Percentiles rank a stretch among this genome's conserved stretches.
Conservation (phyloP, 2,888 invertebrate genomes). For the Drosophila acutilabella region DNA sequence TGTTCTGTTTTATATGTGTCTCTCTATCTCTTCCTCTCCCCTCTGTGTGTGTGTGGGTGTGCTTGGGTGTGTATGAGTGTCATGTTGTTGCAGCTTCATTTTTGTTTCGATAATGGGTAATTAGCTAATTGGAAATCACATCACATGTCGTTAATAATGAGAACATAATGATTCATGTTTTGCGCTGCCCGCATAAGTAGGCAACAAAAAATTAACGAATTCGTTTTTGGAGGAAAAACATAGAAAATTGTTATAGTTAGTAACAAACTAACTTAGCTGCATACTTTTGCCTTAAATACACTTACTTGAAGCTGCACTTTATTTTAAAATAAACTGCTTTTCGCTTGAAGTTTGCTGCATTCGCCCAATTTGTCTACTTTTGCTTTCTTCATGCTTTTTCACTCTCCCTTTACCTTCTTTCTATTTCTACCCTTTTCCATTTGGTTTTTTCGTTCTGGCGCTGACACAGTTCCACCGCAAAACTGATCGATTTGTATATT, state of each 20-base stretch:
- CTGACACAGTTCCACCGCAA: conserved; percentile 39
- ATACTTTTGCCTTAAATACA: not conserved
- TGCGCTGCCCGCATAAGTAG: conserved; percentile 13
- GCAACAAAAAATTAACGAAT: conserved; percentile 11
- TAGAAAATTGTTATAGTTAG: not conserved
- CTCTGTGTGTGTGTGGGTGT: conserved; percentile 9
- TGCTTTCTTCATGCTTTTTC: not conserved
- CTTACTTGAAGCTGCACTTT: not conserved
- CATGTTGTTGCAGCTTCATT: conserved; percentile 1
- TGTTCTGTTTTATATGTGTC: conserved; percentile 12
- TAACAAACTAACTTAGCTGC: not conserved
- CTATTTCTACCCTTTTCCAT: not conserved
- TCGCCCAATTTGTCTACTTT: not conserved
- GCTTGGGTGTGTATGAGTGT: not conserved
- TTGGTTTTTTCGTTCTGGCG: not conserved
- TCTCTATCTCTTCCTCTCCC: not conserved
- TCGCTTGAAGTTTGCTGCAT: not conserved
- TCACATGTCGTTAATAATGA: conserved; percentile 29
- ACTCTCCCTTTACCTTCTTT: too few relatives aligned
- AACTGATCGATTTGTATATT: conserved; percentile 71
- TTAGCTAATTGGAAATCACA: conserved; percentile 43
- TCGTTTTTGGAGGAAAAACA: too few relatives aligned
- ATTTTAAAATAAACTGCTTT: conserved; percentile 16
- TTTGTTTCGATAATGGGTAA: conserved; percentile 16
- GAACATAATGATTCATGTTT: conserved; percentile 9